phyloP scores from a whole-genome alignment of 1,140 invertebrate genomes.

The Leguminivora glycinivorella region DNA sequence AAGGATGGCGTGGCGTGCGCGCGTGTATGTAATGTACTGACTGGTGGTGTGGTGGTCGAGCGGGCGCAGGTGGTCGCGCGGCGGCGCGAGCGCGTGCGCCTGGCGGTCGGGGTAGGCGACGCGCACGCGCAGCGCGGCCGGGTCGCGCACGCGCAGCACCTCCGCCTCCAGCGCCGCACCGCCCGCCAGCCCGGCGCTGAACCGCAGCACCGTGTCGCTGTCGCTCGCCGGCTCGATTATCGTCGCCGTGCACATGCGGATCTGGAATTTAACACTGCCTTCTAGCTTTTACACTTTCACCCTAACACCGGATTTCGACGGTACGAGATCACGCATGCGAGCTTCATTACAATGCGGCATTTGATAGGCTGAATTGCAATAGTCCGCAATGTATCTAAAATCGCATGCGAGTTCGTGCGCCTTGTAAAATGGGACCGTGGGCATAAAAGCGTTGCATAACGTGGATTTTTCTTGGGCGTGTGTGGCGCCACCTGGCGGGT shows the following conservation, averaged over 20 bases:
- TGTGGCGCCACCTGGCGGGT: too few species aligned
- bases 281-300: neutral
- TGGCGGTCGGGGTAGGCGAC: conserved; percentile 96
- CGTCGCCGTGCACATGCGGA: conserved; percentile 87
- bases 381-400: too few species aligned
- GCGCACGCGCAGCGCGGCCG: conserved; percentile 87
- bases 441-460: too few species aligned
- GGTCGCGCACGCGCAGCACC: conserved; percentile 88
- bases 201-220: conserved; percentile 92
- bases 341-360: too few species aligned
- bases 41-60: conserved; percentile 70
- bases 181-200: conserved; percentile 94
- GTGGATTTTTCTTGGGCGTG: too few species aligned
- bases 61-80: conserved; percentile 83
- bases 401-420: too few species aligned
- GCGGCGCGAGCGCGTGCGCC: conserved; percentile 89
- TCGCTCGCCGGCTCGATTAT: conserved; percentile 92
- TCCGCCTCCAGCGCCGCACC: conserved; percentile 92
- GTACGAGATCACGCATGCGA: too few species aligned
- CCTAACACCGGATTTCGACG: too few species aligned
- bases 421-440: too few species aligned
- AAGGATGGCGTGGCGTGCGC: too few species aligned
- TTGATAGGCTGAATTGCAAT: too few species aligned
- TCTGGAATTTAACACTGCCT: conserved; percentile 65
- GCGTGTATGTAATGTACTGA: too few species aligned